Evolutionary conservation across 2,888 invertebrate species (phyloP), one percentile per base, ranked within the genome.

Genomic region (Microplitis manilae): DNA sequence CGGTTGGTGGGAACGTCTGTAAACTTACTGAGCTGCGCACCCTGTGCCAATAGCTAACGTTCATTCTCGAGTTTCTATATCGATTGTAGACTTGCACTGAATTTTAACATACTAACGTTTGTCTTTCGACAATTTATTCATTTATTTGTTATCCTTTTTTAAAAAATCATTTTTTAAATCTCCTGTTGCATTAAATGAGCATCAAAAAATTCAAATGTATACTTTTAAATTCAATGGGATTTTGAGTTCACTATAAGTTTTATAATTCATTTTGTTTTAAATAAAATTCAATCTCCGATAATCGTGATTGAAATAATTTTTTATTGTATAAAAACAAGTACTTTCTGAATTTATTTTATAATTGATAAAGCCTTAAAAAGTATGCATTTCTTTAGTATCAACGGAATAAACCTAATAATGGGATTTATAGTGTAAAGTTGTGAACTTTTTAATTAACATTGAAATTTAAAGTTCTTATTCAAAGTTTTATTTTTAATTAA

Each of bases 1-100:
- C 83, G 83, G 83, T 79, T 81, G 75, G 77, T 71, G 76, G 80
- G 79, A 73, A 73, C 50, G 77, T 77, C 73, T 69, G 73, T 73
- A 69, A 74, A 69, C 77, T 77, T 20, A 39, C 68, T 61, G 40
- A 68, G 62, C 40, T 62, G 62, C 68, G n/a, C 39, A 60, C 71
- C 40, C 50, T 59, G 61, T 62, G 40, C 72, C 73, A 68, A 76
- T 72, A 39, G 59, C 67, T 67, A 73, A 17, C 20, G 39, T 62
- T 64, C 39, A 38, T 59, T 76, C 65, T 71, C 15, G n/a, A 64
- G 50, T 59, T 64, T 30, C 40, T 20, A 70, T 64, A 64, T 75
- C 40, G 62, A 65, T 60, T 71, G 8, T 67, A n/a, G 9, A 9
- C 6, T 69, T 50, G 13, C 50, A 50, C 50, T 50, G 50, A 50